phyloP scores from a whole-genome alignment of 2,888 invertebrate species.

The Chirona hameri region DNA sequence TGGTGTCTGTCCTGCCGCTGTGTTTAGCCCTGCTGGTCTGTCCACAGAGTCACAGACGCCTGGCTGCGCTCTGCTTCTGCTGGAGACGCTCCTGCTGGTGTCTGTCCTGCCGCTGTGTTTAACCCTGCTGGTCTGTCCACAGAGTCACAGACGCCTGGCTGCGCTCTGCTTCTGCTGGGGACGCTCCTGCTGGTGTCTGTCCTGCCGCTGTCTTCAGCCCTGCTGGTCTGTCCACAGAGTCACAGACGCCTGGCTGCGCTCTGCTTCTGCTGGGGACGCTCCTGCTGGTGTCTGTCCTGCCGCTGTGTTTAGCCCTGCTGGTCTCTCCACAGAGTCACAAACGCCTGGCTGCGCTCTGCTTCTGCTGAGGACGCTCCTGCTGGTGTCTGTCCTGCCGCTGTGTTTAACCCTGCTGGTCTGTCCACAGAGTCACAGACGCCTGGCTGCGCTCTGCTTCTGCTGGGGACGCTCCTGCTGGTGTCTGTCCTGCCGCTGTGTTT shows the following conservation, averaged over 20 bases:
- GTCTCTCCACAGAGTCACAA: neutral
- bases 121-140: too few relatives aligned
- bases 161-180: slow-evolving; percentile 65
- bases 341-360: slow-evolving; percentile 67
- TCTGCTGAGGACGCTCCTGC: slow-evolving; percentile 65
- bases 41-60: slow-evolving; percentile 53
- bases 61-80: slow-evolving; percentile 65
- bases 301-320: too few relatives aligned
- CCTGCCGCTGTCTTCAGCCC: too few relatives aligned
- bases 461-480: slow-evolving; percentile 67
- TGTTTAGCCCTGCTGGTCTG: too few relatives aligned
- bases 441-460: slow-evolving; percentile 65
- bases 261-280: slow-evolving; percentile 69
- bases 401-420: too few relatives aligned
- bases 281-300: slow-evolving; percentile 59
- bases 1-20: slow-evolving; percentile 52
- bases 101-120: too few relatives aligned
- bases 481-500: too few relatives aligned
- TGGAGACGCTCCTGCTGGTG: slow-evolving; percentile 67
- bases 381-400: slow-evolving; percentile 52
- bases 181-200: slow-evolving; percentile 66
- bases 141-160: slow-evolving; percentile 60
- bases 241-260: slow-evolving; percentile 59
- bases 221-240: too few relatives aligned
- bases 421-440: slow-evolving; percentile 53